These are phyloP conservation scores for Lutjanus argentimaculatus DNA, from an alignment of 2,797 vertebrate species.

Conservation along the genomic window DNA sequence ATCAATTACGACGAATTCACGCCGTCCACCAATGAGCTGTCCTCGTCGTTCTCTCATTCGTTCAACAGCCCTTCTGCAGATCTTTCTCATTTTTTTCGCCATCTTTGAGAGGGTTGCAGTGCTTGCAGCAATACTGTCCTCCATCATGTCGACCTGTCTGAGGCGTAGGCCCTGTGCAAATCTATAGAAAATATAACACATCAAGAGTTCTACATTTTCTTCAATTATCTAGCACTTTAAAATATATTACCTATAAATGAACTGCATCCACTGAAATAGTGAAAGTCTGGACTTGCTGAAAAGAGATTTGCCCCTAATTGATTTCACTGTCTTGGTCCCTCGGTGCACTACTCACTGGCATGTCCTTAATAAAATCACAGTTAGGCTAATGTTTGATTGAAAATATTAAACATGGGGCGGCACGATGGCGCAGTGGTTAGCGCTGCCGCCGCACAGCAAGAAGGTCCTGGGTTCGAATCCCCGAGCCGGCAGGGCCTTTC, in stretches of 20 bases:
- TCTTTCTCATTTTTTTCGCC: background rate
- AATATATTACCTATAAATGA: conserved; percentile 8
- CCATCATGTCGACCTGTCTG: conserved; percentile 18
- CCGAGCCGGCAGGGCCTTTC: too few species aligned
- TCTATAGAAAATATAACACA: conserved; percentile 16
- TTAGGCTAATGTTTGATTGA: background rate
- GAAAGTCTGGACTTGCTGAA: background rate
- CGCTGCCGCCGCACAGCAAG: too few species aligned
- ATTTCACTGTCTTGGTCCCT: conserved; percentile 4
- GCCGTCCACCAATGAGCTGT: conserved; percentile 9
- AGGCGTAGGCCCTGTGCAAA: conserved; percentile 23
- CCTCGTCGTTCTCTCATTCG: background rate
- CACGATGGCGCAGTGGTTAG: too few species aligned
- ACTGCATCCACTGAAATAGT: conserved; percentile 11
- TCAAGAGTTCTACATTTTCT: background rate
- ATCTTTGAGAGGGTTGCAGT: background rate
- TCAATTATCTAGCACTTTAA: background rate
- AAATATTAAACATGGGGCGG: too few species aligned
- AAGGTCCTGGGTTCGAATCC: too few species aligned
- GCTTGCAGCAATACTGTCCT: conserved; percentile 12
- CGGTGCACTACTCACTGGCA: background rate
- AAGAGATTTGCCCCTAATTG: background rate
- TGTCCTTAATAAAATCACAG: background rate
- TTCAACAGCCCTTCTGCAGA: conserved; percentile 16
- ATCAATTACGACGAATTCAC: conserved; percentile 3